These are phyloP conservation scores for Bombus pascuorum DNA, from an alignment of 1,140 invertebrate species.

Conservation along the genomic window DNA sequence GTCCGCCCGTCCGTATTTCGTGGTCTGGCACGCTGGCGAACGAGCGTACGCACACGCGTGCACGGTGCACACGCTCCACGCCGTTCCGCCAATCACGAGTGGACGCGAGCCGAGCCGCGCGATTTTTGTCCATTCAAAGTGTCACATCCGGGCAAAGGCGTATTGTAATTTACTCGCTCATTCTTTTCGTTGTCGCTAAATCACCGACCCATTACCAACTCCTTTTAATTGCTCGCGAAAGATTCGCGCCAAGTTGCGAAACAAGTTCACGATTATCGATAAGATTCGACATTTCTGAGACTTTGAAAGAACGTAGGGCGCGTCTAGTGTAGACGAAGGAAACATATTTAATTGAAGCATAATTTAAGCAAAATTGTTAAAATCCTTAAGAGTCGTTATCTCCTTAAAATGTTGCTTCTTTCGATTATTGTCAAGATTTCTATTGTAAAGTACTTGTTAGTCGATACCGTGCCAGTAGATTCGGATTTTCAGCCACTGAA, in stretches of 20 bases:
- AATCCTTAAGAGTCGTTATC: neutral
- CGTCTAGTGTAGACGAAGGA: neutral
- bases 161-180: constrained; percentile 53
- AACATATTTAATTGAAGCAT: too few species aligned
- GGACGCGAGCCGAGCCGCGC: constrained; percentile 14
- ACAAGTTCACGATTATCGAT: neutral
- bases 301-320: neutral
- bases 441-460: too few species aligned
- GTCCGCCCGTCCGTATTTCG: constrained; percentile 78
- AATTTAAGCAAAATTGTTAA: neutral
- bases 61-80: neutral
- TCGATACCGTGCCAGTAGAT: neutral
- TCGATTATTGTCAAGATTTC: too few species aligned
- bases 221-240: constrained; percentile 28
- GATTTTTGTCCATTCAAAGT: constrained; percentile 54
- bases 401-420: neutral
- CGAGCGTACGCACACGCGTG: constrained; percentile 21
- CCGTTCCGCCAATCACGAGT: constrained; percentile 58
- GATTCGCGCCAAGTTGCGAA: neutral
- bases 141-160: constrained; percentile 39
- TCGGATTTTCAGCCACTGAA: too few species aligned
- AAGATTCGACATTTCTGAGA: neutral
- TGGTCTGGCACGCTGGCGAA: constrained; percentile 50
- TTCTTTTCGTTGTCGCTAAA: constrained; percentile 22
- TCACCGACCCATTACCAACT: constrained; percentile 1